Evolutionary conservation across 2,888 invertebrate genomes (phyloP).

Genomic region (Lasioglossum morio): DNA sequence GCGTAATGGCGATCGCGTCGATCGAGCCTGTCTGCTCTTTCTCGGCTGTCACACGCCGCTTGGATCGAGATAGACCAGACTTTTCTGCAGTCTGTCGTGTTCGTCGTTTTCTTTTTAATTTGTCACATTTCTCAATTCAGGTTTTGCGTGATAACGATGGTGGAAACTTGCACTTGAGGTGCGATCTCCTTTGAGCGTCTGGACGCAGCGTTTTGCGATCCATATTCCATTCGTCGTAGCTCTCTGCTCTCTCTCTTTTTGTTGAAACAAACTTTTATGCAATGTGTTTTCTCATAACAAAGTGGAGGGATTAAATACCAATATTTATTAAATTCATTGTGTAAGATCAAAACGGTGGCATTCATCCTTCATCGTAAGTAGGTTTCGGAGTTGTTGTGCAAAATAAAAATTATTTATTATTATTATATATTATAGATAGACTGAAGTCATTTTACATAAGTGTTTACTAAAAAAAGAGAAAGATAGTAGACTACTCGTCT

Average conservation of each 20-base stretch:
- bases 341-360: not conserved
- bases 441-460: no score
- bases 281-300: not conserved
- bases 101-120: not conserved
- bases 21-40: conserved; percentile 53
- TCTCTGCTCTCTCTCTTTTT: not conserved
- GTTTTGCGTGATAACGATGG: not conserved
- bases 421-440: no score
- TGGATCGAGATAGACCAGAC: conserved; percentile 21
- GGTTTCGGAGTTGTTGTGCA: no score
- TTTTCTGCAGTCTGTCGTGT: not conserved
- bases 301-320: not conserved
- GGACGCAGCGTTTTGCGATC: no score
- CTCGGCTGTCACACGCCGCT: conserved; percentile 43
- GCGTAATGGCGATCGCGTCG: conserved; percentile 68
- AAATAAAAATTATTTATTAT: no score
- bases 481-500: no score
- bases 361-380: no score
- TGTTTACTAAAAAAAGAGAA: no score
- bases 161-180: not conserved
- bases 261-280: not conserved
- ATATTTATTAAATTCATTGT: not conserved
- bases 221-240: no score
- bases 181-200: no score
- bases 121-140: not conserved